phyloP scores from a whole-genome alignment of 2,888 invertebrate genomes.

The Eudemis profundana region DNA sequence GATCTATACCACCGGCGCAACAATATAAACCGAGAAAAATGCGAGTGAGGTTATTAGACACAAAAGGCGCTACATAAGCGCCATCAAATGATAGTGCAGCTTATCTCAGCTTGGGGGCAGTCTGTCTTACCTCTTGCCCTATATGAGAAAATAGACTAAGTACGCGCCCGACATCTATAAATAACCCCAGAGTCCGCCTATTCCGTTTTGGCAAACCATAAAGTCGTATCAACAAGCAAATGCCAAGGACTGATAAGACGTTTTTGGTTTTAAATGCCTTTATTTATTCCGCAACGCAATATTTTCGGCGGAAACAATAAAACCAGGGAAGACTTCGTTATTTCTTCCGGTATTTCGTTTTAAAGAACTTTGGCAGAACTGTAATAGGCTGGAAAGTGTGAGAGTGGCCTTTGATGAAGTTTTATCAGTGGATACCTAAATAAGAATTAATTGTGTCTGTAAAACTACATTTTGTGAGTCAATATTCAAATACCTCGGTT shows the following conservation, averaged over 20 bases:
- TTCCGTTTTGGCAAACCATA: constrained; percentile 6
- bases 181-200: constrained; percentile 34
- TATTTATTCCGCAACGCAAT: constrained; percentile 32
- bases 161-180: constrained; percentile 39
- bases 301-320: constrained; percentile 39
- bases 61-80: not conserved
- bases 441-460: not conserved
- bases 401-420: constrained; percentile 9
- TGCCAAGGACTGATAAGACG: not conserved
- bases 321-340: constrained; percentile 21
- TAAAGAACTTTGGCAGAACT: constrained; percentile 18
- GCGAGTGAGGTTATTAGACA: not conserved
- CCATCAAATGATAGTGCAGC: constrained; percentile 17
- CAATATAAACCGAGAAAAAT: too few relatives aligned
- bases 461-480: not conserved
- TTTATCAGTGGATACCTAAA: not conserved
- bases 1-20: too few relatives aligned
- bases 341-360: constrained; percentile 23
- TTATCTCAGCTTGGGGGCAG: constrained; percentile 34
- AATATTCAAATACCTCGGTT: too few relatives aligned
- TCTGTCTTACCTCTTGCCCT: constrained; percentile 36
- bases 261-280: not conserved
- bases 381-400: constrained; percentile 31
- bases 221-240: not conserved
- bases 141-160: constrained; percentile 44